Percentiles rank a stretch among this genome's conserved stretches.
Evolutionary conservation across 2,113 vertebrate genomes (phyloP).

Genomic region (Pao palembangensis): DNA sequence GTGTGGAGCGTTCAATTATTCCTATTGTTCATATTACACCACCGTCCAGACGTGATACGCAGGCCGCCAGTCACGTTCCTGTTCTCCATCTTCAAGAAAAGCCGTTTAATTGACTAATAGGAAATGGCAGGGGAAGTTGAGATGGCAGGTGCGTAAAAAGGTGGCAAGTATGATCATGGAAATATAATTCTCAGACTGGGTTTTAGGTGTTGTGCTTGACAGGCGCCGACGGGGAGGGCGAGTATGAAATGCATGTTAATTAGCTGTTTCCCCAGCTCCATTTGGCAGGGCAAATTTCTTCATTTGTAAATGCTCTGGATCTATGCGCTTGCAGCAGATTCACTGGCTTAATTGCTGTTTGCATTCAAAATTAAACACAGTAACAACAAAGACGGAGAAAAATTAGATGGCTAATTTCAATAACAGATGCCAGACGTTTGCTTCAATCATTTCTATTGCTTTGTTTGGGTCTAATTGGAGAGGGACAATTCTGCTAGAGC

Average conservation of each 20-base stretch:
- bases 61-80: constrained; percentile 21
- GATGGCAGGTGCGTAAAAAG: constrained; percentile 13
- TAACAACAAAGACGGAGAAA: constrained; percentile 12
- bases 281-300: constrained; percentile 18
- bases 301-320: constrained; percentile 31
- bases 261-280: neutral
- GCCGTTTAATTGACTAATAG: constrained; percentile 49
- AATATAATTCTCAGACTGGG: constrained; percentile 22
- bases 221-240: constrained; percentile 13
- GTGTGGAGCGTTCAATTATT: constrained; percentile 67
- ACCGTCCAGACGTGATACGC: constrained; percentile 33
- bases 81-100: constrained; percentile 39
- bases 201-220: constrained; percentile 29
- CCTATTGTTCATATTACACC: constrained; percentile 56
- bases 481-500: constrained; percentile 17
- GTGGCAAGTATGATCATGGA: constrained; percentile 10
- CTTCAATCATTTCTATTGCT: constrained; percentile 8
- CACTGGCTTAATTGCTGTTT: constrained; percentile 28
- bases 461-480: constrained; percentile 18
- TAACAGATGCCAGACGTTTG: constrained; percentile 18
- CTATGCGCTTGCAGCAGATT: constrained; percentile 16
- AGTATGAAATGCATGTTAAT: constrained; percentile 35
- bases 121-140: constrained; percentile 23
- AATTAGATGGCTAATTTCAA: constrained; percentile 4
- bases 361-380: constrained; percentile 24